Percentiles rank a stretch among this genome's conserved stretches.
Conservation (phyloP, 1,140 invertebrate species). For the Zophobas morio region DNA sequence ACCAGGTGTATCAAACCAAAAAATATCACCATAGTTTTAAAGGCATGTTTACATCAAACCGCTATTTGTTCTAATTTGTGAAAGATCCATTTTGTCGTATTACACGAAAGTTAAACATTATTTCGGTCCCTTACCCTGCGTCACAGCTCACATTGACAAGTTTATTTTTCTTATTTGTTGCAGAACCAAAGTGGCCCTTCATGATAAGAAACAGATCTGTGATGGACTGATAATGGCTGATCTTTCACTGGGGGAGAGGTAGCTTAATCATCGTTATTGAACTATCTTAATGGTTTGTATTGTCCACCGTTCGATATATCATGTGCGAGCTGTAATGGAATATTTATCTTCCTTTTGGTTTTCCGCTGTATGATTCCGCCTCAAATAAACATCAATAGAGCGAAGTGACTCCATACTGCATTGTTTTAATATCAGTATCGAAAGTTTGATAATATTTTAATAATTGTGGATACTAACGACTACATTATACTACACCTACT, state of each 20-base stretch:
- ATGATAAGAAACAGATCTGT: conserved; percentile 59
- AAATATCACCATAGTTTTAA: too few relatives aligned
- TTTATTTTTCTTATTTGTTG: conserved; percentile 49
- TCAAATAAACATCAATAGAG: conserved; percentile 23
- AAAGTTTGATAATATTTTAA: not conserved
- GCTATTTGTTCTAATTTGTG: too few relatives aligned
- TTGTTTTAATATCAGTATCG: conserved; percentile 47
- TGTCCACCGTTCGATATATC: conserved; percentile 66
- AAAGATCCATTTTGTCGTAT: too few relatives aligned
- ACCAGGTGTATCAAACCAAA: too few relatives aligned
- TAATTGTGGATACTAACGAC: too few relatives aligned
- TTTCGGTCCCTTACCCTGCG: not conserved
- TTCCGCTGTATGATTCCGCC: conserved; percentile 49
- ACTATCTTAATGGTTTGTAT: conserved; percentile 65
- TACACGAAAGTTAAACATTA: too few relatives aligned
- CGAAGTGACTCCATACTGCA: conserved; percentile 27
- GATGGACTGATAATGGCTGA: conserved; percentile 57
- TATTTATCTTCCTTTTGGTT: conserved; percentile 59
- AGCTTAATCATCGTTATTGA: conserved; percentile 67
- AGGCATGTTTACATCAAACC: too few relatives aligned
- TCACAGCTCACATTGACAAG: conserved; percentile 17
- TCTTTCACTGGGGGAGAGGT: conserved; percentile 56
- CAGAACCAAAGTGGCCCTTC: conserved; percentile 50
- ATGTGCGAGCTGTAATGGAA: conserved; percentile 59
- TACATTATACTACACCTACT: too few relatives aligned